Percentiles rank a stretch among this genome's conserved stretches.
Evolutionary conservation across 2,888 invertebrate genomes (phyloP).

Genomic region (Mythimna loreyi): DNA sequence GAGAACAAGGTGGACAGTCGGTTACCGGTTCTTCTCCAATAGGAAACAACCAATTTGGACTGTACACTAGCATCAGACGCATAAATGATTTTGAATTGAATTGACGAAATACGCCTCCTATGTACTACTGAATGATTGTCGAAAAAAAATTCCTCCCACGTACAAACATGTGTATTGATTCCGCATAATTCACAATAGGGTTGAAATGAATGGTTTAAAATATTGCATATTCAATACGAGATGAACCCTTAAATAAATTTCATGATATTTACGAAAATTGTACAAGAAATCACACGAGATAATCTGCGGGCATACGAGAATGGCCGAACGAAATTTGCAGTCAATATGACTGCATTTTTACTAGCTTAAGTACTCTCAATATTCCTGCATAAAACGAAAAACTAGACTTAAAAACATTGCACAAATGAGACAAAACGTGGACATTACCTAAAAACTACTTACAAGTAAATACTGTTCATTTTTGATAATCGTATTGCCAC

Average conservation of each 20-base stretch:
- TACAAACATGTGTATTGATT: not conserved
- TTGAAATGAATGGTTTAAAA: not conserved
- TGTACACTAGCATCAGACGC: too few species aligned
- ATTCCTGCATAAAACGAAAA: not conserved
- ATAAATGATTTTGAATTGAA: too few species aligned
- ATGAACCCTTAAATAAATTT: too few species aligned
- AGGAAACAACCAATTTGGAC: too few species aligned
- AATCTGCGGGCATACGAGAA: not conserved
- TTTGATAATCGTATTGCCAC: slow-evolving; percentile 79
- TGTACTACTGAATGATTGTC: too few species aligned
- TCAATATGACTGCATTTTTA: slow-evolving; percentile 43
- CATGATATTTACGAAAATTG: slow-evolving; percentile 7
- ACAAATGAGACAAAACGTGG: slow-evolving; percentile 31
- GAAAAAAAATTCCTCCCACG: too few species aligned
- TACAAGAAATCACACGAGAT: not conserved
- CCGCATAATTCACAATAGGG: not conserved
- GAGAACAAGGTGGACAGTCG: too few species aligned
- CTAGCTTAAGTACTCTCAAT: too few species aligned
- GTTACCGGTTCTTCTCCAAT: too few species aligned
- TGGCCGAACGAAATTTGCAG: not conserved
- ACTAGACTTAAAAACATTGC: slow-evolving; percentile 53
- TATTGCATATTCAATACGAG: not conserved
- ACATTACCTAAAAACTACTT: slow-evolving; percentile 52
- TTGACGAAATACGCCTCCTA: too few species aligned
- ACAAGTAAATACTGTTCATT: slow-evolving; percentile 73